A percentile compares a stretch with the other conserved stretches of the same genome.
Conservation (phyloP, 2,888 invertebrate species). For the Pheosia gnoma region DNA sequence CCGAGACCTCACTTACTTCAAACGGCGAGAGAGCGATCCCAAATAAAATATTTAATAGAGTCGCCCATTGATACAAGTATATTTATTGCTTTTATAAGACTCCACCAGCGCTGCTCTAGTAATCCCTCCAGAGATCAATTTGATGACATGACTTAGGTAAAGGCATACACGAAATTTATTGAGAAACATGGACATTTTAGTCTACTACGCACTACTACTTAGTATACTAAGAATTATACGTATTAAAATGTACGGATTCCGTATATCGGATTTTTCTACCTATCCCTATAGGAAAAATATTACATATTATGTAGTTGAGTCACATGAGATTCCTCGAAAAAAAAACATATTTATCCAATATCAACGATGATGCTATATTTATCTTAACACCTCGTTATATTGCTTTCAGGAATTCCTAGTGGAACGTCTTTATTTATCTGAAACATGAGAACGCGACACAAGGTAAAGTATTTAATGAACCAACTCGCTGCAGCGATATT, state of each 20-base stretch:
- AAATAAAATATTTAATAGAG: not conserved
- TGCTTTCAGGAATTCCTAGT: not conserved
- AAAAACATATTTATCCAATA: no score
- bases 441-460: not conserved
- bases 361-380: no score
- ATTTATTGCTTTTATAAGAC: slow-evolving; percentile 1
- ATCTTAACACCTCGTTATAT: no score
- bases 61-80: not conserved
- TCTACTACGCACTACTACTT: no score
- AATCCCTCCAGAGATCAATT: not conserved
- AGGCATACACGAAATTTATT: not conserved
- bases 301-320: no score
- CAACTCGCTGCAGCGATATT: not conserved
- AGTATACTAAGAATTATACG: no score
- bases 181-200: not conserved
- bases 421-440: not conserved
- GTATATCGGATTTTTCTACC: no score
- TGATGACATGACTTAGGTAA: not conserved
- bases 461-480: slow-evolving; percentile 3
- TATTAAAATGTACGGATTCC: no score
- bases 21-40: not conserved
- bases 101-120: not conserved
- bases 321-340: no score
- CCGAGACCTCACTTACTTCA: not conserved
- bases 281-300: no score